A percentile compares a stretch with the other conserved stretches of the same genome.
Evolutionary conservation across 1,140 invertebrate genomes (phyloP).

Genomic region (Neuroterus valhalla): DNA sequence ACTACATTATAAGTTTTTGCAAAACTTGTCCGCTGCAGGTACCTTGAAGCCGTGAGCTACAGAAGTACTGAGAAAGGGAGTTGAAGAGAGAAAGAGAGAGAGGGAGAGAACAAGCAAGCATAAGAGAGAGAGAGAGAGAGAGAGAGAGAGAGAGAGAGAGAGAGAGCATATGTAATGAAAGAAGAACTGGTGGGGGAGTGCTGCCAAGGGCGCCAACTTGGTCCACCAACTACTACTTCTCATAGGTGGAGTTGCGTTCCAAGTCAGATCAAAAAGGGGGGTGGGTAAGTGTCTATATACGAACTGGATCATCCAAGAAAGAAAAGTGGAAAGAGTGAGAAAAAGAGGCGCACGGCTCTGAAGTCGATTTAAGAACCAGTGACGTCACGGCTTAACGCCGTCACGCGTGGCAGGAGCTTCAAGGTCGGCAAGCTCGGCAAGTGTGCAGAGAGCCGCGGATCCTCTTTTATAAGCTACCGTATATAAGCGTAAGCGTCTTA

Average conservation of each 20-base stretch:
- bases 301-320: not conserved
- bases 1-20: not conserved
- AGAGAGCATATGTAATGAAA: not conserved
- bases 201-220: conserved; percentile 59
- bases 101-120: no score
- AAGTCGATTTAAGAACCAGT: conserved; percentile 21
- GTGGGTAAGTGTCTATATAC: not conserved
- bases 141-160: conserved; percentile 3
- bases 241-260: no score
- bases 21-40: not conserved
- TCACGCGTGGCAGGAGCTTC: conserved; percentile 12
- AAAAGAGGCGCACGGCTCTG: not conserved
- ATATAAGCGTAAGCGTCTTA: conserved; percentile 23
- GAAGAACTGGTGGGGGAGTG: conserved; percentile 39
- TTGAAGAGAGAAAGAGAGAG: conserved; percentile 10
- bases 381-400: conserved; percentile 21
- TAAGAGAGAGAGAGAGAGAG: not conserved
- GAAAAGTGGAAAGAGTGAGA: not conserved
- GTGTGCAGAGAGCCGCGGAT: conserved; percentile 26
- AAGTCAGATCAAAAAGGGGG: no score
- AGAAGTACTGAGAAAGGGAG: conserved; percentile 7
- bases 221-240: conserved; percentile 48
- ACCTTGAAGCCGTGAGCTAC: not conserved
- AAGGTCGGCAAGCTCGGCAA: conserved; percentile 7
- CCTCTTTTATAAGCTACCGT: conserved; percentile 22